Base-by-base conservation (phyloP, 2,113 vertebrate species). In the Eidolon helvum region DNA sequence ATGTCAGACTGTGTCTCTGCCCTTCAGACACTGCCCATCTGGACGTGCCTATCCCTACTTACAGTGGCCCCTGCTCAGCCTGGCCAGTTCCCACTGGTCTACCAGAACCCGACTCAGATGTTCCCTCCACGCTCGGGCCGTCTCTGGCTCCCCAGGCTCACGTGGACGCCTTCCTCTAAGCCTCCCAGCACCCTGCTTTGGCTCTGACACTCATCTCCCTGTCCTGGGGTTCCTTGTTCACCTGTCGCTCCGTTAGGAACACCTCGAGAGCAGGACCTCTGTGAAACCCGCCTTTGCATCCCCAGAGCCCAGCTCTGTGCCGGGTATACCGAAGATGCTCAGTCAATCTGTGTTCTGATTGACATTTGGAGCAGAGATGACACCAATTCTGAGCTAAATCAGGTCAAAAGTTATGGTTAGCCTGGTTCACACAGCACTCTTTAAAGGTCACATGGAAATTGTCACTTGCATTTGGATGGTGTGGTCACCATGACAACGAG, bases 1-100 rank as follows among this genome's bases (percentile, higher is more conserved):
- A 1, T 0, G 2, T 26, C 65, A 59, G 18, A 10, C 1, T 4
- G 22, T 1, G 4, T 35, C 30, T 53, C 33, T 35, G 35, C 12
- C 43, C n/a, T 83, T 50, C 48, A 65, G n/a, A 24, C 0, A 0
- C 19, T 8, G 63, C 18, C 63, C 40, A 9, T 16, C 4, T 33
- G 77, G 63, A 69, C 0, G 0, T 1, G 61, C 2, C 22, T 0
- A 30, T 38, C 59, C 35, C 53, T 26, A 0, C 4, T 33, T 33
- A n/a, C 24, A 10, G 30, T 0, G 18, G 24, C 9, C 50, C 24
- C 10, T 12, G 0, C 45, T 22, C 0, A 2, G 33, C 7, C 7
- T 3, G 26, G 40, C 40, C 15, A 33, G 45, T 10, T 24, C 74
- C 45, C 5, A 0, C 15, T 11, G 10, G 10, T 48, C 61, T 40